Percentiles rank a stretch among this genome's conserved stretches.
These are phyloP conservation scores for Agrypnus murinus DNA, from an alignment of 2,888 invertebrate genomes.

Conservation along the genomic window DNA sequence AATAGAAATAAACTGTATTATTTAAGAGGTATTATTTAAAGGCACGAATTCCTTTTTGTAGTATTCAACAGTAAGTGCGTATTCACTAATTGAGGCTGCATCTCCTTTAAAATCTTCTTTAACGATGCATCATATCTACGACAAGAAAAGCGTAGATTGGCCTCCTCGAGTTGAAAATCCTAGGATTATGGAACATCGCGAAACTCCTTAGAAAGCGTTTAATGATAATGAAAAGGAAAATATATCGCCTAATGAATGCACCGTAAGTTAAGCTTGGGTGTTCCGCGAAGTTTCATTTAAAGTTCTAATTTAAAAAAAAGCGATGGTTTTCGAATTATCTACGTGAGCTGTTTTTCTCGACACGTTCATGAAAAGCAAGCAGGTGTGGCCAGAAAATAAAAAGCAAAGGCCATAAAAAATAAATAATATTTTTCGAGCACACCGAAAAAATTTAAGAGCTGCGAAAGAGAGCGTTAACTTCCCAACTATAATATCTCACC, in stretches of 20 bases:
- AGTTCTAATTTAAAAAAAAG: slow-evolving; percentile 23
- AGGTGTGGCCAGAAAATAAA: slow-evolving; percentile 38
- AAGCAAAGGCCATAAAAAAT: slow-evolving; percentile 37
- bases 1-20: too few species aligned
- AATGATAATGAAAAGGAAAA: slow-evolving; percentile 29
- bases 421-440: slow-evolving; percentile 47
- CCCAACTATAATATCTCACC: slow-evolving; percentile 51
- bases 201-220: slow-evolving; percentile 25
- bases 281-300: slow-evolving; percentile 19
- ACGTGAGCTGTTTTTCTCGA: slow-evolving; percentile 13
- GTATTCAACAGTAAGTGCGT: background rate
- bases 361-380: slow-evolving; percentile 34
- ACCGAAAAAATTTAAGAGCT: slow-evolving; percentile 48
- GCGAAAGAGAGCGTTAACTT: slow-evolving; percentile 52
- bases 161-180: background rate
- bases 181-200: slow-evolving; percentile 21
- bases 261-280: slow-evolving; percentile 5
- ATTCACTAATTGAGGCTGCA: background rate
- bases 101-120: slow-evolving; percentile 1
- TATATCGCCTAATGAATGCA: slow-evolving; percentile 27
- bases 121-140: slow-evolving; percentile 7
- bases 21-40: background rate
- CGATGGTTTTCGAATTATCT: slow-evolving; percentile 26
- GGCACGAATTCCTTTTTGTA: background rate
- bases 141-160: slow-evolving; percentile 6